Percentiles rank a stretch among this genome's conserved stretches.
Evolutionary conservation across 2,888 invertebrate genomes (phyloP).

Genomic region (Lutraria lutraria): DNA sequence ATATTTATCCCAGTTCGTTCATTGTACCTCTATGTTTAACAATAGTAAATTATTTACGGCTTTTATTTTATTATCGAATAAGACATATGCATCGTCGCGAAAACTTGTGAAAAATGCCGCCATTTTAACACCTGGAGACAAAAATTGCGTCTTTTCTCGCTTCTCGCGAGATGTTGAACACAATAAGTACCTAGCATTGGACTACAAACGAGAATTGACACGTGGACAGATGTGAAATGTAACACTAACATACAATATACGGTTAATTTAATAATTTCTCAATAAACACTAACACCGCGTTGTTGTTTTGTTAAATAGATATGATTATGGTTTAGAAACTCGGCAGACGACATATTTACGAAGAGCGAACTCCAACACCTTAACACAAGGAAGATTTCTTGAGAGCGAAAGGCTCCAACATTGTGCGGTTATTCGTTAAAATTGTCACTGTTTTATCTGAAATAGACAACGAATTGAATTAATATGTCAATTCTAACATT

Average conservation of each 20-base stretch:
- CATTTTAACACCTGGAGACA: conserved; percentile 57
- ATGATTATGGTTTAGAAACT: background rate
- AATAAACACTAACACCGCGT: background rate
- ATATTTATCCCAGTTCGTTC: background rate
- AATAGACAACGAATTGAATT: too few relatives aligned
- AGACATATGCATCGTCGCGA: conserved; percentile 54
- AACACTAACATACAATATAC: conserved; percentile 23
- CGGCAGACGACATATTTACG: conserved; percentile 28
- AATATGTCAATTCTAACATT: too few relatives aligned
- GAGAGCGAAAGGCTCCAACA: background rate
- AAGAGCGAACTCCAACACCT: background rate
- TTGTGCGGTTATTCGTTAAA: background rate
- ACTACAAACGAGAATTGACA: conserved; percentile 32
- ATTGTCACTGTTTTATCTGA: too few relatives aligned
- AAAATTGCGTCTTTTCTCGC: conserved; percentile 62
- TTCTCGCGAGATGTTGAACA: conserved; percentile 57
- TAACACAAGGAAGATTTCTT: background rate
- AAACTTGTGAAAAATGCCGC: conserved; percentile 51
- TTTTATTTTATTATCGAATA: conserved; percentile 56
- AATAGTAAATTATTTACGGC: conserved; percentile 49
- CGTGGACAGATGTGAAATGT: conserved; percentile 52
- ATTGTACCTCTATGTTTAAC: conserved; percentile 1
- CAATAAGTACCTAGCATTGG: conserved; percentile 28
- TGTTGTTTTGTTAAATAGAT: background rate
- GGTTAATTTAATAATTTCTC: conserved; percentile 43